phyloP scores from a whole-genome alignment of 23 tunicate genomes.

The Halocynthia aurantium region DNA sequence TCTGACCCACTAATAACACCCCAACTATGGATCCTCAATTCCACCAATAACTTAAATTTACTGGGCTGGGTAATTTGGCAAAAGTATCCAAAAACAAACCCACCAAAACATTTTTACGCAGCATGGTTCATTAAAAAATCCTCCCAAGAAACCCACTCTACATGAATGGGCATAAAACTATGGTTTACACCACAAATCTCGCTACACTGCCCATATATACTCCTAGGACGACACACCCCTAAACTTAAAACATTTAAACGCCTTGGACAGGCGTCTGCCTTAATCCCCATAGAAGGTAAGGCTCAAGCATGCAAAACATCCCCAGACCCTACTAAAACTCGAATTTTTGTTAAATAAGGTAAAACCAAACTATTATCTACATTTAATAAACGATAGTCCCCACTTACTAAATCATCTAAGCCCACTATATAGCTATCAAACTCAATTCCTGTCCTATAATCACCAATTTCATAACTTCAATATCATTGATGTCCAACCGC shows the following conservation, averaged over 20 bases:
- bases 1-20: neutral
- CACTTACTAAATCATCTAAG: neutral
- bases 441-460: neutral
- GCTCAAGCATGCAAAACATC: slow-evolving; percentile 9
- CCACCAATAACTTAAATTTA: slow-evolving; percentile 7
- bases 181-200: slow-evolving; percentile 15
- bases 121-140: neutral
- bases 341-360: neutral
- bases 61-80: neutral
- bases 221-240: neutral
- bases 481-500: slow-evolving; percentile 8
- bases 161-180: slow-evolving; percentile 19
- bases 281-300: neutral
- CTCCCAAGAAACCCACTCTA: neutral
- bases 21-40: slow-evolving; percentile 6
- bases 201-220: slow-evolving; percentile 7
- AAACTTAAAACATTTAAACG: slow-evolving; percentile 8
- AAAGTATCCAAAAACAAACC: neutral
- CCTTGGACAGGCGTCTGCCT: slow-evolving; percentile 8
- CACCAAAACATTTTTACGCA: too few species aligned
- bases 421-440: slow-evolving; percentile 3
- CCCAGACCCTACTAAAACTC: neutral
- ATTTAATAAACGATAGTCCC: neutral
- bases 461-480: neutral
- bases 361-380: slow-evolving; percentile 10